Evolutionary conservation across 2,113 vertebrate species (phyloP), one percentile per base, ranked within the genome.

Genomic region (Camelus dromedarius): DNA sequence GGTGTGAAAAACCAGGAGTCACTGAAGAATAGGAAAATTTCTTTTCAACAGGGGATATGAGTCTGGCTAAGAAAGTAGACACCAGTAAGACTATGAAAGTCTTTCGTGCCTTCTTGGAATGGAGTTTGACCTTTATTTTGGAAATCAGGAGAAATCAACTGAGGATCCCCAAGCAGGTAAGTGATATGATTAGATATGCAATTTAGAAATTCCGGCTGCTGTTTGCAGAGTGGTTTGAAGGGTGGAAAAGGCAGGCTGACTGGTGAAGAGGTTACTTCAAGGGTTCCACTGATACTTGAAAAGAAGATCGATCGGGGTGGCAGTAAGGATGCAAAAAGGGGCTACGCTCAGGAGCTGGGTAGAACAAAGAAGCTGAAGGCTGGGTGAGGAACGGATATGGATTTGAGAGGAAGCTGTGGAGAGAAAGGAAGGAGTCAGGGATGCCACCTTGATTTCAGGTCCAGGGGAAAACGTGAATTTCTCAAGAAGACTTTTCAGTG

Each of bases 341-440:
- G 1, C 3, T 79, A 1, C 16, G 0, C 2, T 3, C 3, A 15
- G 72, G 69, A 38, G 26, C 5, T 46, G 4, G 28, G 56, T 2
- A 14, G 67, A 67, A 35, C 22, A 20, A 80, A 85, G 70, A 75
- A 75, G 24, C 30, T 3, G 1, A 60, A 22, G 18, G 5, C 8
- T 60, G 4, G 50, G 3, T 80, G 54, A 42, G 2, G 69, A 54
- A 35, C 15, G 14, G 3, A 50, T 66, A 56, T 50, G 2, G 38
- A 72, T 30, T 75, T 60, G 72, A 19, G n/a, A 88, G 18, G 3
- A 9, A 70, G 13, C 19, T 82, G 50, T 8, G 15, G 28, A 54
- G 5, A 86, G 15, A 54, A 76, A 50, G 26, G 12, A 9, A 28
- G 5, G 8, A 28, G 24, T 73, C 28, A 46, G 80, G 52, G 69